phyloP scores from a whole-genome alignment of 2,797 vertebrate genomes.

The Danio tinwini region DNA sequence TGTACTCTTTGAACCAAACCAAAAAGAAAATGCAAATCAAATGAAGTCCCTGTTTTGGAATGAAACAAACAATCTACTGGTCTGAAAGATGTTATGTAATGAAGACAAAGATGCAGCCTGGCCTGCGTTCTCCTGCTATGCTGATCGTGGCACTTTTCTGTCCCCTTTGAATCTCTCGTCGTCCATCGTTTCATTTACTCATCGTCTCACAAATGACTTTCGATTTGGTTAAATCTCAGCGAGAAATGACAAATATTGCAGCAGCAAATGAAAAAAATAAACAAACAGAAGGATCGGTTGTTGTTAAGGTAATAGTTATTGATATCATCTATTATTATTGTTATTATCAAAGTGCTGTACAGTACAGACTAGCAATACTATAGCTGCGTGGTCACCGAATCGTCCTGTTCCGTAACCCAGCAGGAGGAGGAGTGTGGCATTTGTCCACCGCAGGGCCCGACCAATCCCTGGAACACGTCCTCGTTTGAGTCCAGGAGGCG shows the following conservation, averaged over 20 bases:
- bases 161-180: constrained; percentile 11
- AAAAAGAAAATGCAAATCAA: background rate
- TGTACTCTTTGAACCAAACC: too few relatives aligned
- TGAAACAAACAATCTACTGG: background rate
- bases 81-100: background rate
- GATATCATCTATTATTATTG: constrained; percentile 75
- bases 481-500: constrained; percentile 93
- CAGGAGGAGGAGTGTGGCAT: constrained; percentile 77
- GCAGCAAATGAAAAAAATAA: constrained; percentile 34
- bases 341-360: constrained; percentile 76
- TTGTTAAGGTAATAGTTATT: constrained; percentile 57
- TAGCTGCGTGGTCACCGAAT: constrained; percentile 93
- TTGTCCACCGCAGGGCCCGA: constrained; percentile 86
- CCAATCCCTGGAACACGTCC: constrained; percentile 93
- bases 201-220: constrained; percentile 14
- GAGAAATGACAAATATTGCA: constrained; percentile 42
- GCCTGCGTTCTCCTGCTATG: constrained; percentile 6
- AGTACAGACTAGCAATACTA: constrained; percentile 77
- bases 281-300: constrained; percentile 33
- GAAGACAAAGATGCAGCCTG: constrained; percentile 5
- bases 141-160: constrained; percentile 20
- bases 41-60: background rate
- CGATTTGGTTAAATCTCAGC: constrained; percentile 34
- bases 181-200: constrained; percentile 8
- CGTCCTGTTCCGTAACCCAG: constrained; percentile 90